Evolutionary conservation across 2,888 invertebrate genomes (phyloP).

Genomic region (Urechis unicinctus): DNA sequence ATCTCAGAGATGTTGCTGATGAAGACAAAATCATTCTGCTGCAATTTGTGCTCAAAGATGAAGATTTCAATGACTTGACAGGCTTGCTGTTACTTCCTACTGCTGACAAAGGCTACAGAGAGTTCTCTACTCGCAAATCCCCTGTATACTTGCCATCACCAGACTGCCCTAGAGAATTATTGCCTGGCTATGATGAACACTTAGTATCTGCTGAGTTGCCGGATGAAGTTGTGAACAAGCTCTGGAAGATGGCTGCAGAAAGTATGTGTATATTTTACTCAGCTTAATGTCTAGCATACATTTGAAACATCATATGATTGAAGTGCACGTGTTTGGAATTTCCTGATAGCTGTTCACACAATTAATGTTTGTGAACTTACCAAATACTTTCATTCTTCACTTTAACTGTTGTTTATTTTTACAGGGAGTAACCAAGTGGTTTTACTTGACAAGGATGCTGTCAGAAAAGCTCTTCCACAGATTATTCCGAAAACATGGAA

Average conservation of each 20-base stretch:
- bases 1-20: too few species aligned
- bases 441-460: conserved; percentile 6
- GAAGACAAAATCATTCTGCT: conserved; percentile 12
- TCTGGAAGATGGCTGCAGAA: conserved; percentile 20
- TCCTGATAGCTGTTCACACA: too few species aligned
- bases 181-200: conserved; percentile 12
- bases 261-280: too few species aligned
- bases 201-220: conserved; percentile 9
- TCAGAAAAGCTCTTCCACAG: conserved; percentile 13
- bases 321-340: too few species aligned
- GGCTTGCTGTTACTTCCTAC: too few species aligned
- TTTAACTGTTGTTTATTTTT: conserved; percentile 7
- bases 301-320: too few species aligned
- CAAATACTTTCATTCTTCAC: too few species aligned
- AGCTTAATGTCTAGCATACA: too few species aligned
- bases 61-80: conserved; percentile 14
- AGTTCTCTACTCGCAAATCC: too few species aligned
- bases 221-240: conserved; percentile 17
- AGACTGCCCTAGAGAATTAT: conserved; percentile 11
- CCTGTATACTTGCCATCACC: too few species aligned
- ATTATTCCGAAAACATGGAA: conserved; percentile 13
- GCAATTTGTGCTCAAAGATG: conserved; percentile 16
- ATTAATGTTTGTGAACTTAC: conserved; percentile 11
- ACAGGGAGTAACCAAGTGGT: conserved; percentile 14
- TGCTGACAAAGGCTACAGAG: too few species aligned